These are phyloP conservation scores for Scaptomyza cyrtandrae DNA, from an alignment of 2,888 invertebrate species.

Conservation along the genomic window DNA sequence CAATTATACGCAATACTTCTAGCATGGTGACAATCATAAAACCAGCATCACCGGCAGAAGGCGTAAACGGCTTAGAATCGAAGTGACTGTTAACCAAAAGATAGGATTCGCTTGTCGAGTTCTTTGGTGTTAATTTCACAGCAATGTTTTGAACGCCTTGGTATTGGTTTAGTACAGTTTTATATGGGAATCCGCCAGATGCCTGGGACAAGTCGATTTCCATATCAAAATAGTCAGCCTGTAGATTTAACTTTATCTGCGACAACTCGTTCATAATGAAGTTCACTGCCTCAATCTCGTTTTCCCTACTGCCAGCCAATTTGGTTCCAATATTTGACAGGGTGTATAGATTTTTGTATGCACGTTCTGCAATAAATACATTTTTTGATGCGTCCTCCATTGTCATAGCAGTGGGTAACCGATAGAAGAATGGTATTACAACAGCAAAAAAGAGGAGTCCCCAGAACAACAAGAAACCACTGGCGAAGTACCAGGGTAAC, in stretches of 20 bases:
- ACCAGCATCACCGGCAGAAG: slow-evolving; percentile 88
- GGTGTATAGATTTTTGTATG: slow-evolving; percentile 24
- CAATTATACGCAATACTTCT: slow-evolving; percentile 85
- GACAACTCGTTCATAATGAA: slow-evolving; percentile 66
- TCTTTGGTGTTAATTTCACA: slow-evolving; percentile 75
- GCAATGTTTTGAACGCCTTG: slow-evolving; percentile 82
- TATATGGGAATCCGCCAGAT: slow-evolving; percentile 70
- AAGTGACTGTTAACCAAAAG: slow-evolving; percentile 95
- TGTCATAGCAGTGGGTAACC: slow-evolving; percentile 57
- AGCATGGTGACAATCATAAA: slow-evolving; percentile 88
- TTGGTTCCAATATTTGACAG: slow-evolving; percentile 31
- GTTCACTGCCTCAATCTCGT: no score
- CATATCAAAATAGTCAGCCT: slow-evolving; percentile 69
- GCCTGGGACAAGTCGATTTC: slow-evolving; percentile 78
- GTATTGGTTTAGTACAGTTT: slow-evolving; percentile 71
- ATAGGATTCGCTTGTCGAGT: slow-evolving; percentile 68
- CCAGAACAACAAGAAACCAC: slow-evolving; percentile 66
- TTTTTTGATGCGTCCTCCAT: slow-evolving; percentile 13
- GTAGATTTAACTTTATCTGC: slow-evolving; percentile 62
- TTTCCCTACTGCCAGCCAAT: slow-evolving; percentile 86
- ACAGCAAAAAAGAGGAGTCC: slow-evolving; percentile 60
- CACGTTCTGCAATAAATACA: slow-evolving; percentile 39
- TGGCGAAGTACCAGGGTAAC: slow-evolving; percentile 62
- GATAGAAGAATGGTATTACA: slow-evolving; percentile 52
- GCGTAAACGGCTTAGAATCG: slow-evolving; percentile 94